phyloP scores from a whole-genome alignment of 35 echinoderm and acorn worm species.

The Nesometra sesokonis region DNA sequence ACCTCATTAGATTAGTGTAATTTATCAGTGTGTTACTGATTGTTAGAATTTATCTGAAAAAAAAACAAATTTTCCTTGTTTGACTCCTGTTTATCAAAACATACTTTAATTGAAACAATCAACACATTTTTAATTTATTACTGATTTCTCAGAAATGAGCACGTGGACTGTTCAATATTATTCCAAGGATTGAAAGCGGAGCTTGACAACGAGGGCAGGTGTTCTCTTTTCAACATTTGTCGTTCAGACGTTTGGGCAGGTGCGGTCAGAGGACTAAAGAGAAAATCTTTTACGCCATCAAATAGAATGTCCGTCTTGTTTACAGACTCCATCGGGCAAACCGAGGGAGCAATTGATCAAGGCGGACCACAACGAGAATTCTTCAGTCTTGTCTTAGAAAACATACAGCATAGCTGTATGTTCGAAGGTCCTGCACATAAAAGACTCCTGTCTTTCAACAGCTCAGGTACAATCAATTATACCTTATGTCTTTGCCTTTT shows the following conservation, averaged over 20 bases:
- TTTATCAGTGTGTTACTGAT: too few relatives aligned
- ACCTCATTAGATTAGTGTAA: too few relatives aligned
- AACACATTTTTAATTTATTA: too few relatives aligned
- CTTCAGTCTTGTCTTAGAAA: neutral
- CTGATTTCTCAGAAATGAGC: too few relatives aligned
- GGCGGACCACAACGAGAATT: conserved; percentile 20
- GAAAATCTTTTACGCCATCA: neutral
- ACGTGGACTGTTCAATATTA: too few relatives aligned
- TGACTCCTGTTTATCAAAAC: too few relatives aligned
- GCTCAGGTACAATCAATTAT: neutral
- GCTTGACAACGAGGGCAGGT: too few relatives aligned
- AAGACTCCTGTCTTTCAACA: neutral
- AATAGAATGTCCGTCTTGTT: conserved; percentile 5
- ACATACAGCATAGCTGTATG: neutral
- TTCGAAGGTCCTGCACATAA: neutral
- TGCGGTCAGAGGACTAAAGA: neutral
- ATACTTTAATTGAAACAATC: too few relatives aligned
- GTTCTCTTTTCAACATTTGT: conserved; percentile 10
- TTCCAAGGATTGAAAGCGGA: too few relatives aligned
- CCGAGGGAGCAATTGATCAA: conserved; percentile 14
- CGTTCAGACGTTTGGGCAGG: conserved; percentile 5
- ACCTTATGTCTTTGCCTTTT: neutral
- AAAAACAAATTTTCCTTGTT: too few relatives aligned
- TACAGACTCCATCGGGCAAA: neutral
- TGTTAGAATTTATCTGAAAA: too few relatives aligned